Conservation (phyloP, 2,888 invertebrate genomes). For the Galeopsomyia nigrocyanea region DNA sequence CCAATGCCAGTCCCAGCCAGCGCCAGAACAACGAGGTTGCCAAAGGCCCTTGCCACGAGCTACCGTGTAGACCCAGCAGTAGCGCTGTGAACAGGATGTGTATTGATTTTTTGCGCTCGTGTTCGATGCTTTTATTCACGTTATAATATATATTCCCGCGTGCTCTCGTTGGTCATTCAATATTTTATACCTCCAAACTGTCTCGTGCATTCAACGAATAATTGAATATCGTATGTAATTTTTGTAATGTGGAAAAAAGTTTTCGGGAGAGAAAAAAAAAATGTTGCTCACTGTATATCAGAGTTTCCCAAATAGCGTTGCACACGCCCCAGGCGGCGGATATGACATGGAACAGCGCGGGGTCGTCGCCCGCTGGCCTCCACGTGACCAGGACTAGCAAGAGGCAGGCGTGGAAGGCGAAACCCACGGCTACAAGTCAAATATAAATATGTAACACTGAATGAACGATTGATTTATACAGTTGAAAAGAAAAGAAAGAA, state of each 20-base stretch:
- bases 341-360: conserved; percentile 85
- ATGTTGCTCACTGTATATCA: conserved; percentile 66
- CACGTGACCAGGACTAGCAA: conserved; percentile 82
- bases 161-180: too few species aligned
- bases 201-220: too few species aligned
- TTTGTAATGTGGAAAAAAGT: too few species aligned
- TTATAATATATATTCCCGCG: too few species aligned
- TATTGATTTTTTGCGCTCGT: background rate
- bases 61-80: conserved; percentile 62
- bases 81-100: conserved; percentile 57
- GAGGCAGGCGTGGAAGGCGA: conserved; percentile 84
- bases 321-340: conserved; percentile 91
- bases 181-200: too few species aligned
- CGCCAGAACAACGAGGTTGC: conserved; percentile 70
- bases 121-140: background rate
- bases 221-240: too few species aligned
- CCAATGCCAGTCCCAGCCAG: conserved; percentile 73
- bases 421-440: conserved; percentile 77
- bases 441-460: background rate
- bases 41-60: conserved; percentile 68
- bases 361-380: conserved; percentile 85
- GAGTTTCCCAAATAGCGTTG: conserved; percentile 87
- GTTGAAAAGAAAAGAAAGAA: background rate
- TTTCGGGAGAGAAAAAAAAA: too few species aligned
- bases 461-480: too few species aligned